A percentile compares a stretch with the other conserved stretches of the same genome.
These are phyloP conservation scores for Patella depressa DNA, from an alignment of 2,888 invertebrate species.

Conservation along the genomic window DNA sequence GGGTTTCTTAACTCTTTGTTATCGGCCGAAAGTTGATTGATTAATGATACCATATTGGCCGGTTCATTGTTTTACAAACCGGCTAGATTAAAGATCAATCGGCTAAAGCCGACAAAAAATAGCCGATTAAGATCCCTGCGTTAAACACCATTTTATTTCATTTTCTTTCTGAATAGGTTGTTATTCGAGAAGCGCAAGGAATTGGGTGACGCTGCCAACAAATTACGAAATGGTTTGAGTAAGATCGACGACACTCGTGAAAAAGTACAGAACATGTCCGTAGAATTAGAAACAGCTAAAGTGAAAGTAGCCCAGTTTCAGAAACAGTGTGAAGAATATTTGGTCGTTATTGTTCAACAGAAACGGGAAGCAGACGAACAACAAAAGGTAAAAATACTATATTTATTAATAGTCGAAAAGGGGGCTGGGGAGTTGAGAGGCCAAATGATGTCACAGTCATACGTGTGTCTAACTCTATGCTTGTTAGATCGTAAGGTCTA, in stretches of 20 bases:
- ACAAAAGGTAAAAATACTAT: slow-evolving; percentile 74
- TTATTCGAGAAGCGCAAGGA: slow-evolving; percentile 81
- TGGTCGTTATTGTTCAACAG: slow-evolving; percentile 85
- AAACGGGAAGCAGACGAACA: slow-evolving; percentile 87
- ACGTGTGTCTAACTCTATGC: neutral
- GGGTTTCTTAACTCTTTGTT: too few species aligned
- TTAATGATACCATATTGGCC: too few species aligned
- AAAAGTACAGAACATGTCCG: slow-evolving; percentile 87
- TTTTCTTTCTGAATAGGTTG: slow-evolving; percentile 75
- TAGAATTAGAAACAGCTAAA: slow-evolving; percentile 84
- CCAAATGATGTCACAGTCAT: neutral
- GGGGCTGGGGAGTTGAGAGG: neutral
- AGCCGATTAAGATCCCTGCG: too few species aligned
- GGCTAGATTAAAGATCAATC: too few species aligned
- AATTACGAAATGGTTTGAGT: slow-evolving; percentile 83
- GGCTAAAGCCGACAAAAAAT: too few species aligned
- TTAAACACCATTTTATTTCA: slow-evolving; percentile 21
- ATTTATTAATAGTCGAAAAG: too few species aligned
- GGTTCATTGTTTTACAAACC: too few species aligned
- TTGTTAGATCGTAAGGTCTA: neutral
- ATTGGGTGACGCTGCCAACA: slow-evolving; percentile 82
- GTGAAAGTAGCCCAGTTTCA: slow-evolving; percentile 79
- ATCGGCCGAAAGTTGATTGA: too few species aligned
- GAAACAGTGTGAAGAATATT: slow-evolving; percentile 87
- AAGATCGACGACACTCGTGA: slow-evolving; percentile 89